These are phyloP conservation scores for Apolygus lucorum DNA, from an alignment of 1,140 invertebrate species.

Conservation along the genomic window DNA sequence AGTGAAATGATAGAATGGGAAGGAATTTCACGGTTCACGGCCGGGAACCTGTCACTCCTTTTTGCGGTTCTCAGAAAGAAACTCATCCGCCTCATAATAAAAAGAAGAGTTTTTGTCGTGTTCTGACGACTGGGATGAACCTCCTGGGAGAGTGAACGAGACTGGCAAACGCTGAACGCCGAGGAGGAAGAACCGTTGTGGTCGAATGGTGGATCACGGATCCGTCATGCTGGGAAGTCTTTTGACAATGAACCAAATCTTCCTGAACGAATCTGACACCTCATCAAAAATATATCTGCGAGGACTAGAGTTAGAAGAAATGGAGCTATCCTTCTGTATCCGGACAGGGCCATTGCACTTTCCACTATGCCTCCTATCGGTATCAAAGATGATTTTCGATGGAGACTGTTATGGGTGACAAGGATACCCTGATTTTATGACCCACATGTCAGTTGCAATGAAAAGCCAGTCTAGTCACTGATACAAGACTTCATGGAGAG, in stretches of 20 bases:
- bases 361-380: too few relatives aligned
- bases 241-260: slow-evolving; percentile 11
- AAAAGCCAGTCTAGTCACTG: too few relatives aligned
- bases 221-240: background rate
- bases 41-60: background rate
- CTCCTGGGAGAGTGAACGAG: background rate
- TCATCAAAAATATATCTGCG: slow-evolving; percentile 14
- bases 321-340: background rate
- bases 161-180: background rate
- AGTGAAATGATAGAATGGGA: background rate
- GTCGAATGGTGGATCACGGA: slow-evolving; percentile 6
- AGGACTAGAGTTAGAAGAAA: background rate
- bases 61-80: background rate
- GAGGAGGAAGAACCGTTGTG: background rate
- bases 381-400: too few relatives aligned
- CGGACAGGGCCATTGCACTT: background rate
- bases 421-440: too few relatives aligned
- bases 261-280: slow-evolving; percentile 14
- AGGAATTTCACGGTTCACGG: background rate
- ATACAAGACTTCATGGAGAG: too few relatives aligned
- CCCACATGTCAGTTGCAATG: too few relatives aligned
- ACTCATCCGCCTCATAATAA: background rate
- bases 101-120: background rate
- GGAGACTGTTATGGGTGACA: too few relatives aligned
- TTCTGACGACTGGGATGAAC: background rate